phyloP scores from a whole-genome alignment of 2,797 vertebrate species.

The Notoglanidium macrostoma region DNA sequence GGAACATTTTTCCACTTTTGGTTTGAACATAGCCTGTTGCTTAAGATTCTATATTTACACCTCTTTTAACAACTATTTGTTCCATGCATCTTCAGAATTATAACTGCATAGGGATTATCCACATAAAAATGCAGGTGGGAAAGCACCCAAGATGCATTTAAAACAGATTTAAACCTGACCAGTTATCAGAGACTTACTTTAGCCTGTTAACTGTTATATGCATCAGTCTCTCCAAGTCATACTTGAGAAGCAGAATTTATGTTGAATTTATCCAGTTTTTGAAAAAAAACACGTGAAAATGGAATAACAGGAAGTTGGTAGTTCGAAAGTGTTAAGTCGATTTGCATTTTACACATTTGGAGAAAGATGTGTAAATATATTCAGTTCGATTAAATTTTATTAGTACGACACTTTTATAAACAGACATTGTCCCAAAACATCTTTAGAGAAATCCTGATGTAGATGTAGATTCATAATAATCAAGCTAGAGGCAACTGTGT shows the following conservation, averaged over 20 bases:
- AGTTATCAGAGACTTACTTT: neutral
- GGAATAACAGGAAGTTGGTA: neutral
- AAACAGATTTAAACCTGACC: neutral
- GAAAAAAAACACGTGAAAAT: neutral
- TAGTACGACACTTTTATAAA: neutral
- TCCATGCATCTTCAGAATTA: neutral
- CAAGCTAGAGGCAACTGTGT: neutral
- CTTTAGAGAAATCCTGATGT: neutral
- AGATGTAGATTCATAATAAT: neutral
- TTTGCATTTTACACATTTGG: slow-evolving; percentile 8
- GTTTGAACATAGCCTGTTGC: neutral
- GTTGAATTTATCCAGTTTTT: neutral
- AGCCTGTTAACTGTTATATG: neutral
- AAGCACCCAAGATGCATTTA: neutral
- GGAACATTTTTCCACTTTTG: neutral
- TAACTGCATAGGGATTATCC: neutral
- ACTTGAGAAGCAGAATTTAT: neutral
- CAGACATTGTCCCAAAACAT: neutral
- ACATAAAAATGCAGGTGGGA: neutral
- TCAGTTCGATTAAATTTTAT: neutral
- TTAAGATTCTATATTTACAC: neutral
- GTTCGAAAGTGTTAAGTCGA: neutral
- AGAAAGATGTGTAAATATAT: slow-evolving; percentile 1
- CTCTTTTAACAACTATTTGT: neutral
- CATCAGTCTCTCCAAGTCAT: neutral